Evolutionary conservation across 2,797 vertebrate species (phyloP), one percentile per base, ranked within the genome.

Genomic region (Gymnoscopelus microlampas): DNA sequence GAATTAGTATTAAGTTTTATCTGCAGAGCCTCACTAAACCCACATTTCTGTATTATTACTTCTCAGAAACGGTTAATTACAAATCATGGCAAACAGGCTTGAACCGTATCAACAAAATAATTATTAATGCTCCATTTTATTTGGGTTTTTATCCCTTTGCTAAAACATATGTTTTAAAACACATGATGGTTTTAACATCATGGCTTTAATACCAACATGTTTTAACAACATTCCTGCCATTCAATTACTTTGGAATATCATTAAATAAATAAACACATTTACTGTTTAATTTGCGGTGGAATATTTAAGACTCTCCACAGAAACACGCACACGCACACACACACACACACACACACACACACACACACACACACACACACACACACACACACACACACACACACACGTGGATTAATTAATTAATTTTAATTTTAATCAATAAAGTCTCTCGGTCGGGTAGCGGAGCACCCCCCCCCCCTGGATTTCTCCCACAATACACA

Each of bases 361-460:
- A 35, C 32, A 35, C 32, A 35, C 32, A 35, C 4, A 29, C 26
- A 29, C 26, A 29, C 26, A 29, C 26, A 29, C 26, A 29, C 26
- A 29, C 26, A 29, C 26, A 29, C 26, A 29, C 26, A 29, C 26
- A 29, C 26, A 29, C 26, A 29, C 26, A 29, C 26, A 29, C 26
- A 93, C 92, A 91, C 91, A 71, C 81, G 87, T 91, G 90, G 92
- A 95, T 94, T 94, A 93, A 94, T 94, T 94, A 91, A n/a, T n/a
- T n/a, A n/a, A n/a, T n/a, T n/a, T n/a, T n/a, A n/a, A 94, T 93
- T 92, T 93, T 82, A 94, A 94, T 94, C 92, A 94, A 93, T 93
- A 93, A 92, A 90, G 82, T 91, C 84, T 88, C 83, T 90, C 84
- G 87, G 88, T 88, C 68, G n/a, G n/a, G n/a, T n/a, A n/a, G n/a